Evolutionary conservation across 2,797 vertebrate species (phyloP).

Genomic region (Aplochiton taeniatus): DNA sequence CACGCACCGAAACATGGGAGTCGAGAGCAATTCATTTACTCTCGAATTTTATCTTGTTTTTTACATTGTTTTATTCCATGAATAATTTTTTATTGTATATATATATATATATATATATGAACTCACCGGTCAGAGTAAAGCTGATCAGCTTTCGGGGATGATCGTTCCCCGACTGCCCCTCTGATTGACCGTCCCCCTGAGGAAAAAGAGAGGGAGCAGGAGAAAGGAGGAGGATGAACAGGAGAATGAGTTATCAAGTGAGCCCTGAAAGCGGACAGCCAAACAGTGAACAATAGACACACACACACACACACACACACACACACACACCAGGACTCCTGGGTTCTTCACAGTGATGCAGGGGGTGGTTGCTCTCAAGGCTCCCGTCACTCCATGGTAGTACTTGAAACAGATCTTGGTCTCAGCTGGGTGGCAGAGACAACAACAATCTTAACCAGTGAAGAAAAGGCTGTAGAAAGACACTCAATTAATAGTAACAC

Average conservation of each 20-base stretch:
- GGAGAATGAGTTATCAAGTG: no score
- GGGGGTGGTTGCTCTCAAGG: conserved; percentile 92
- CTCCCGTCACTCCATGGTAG: conserved; percentile 95
- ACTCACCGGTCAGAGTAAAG: conserved; percentile 91
- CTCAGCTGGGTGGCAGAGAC: conserved; percentile 80
- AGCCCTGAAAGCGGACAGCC: no score
- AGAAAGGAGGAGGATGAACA: no score
- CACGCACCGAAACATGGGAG: conserved; percentile 7
- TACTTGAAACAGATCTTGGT: conserved; percentile 99
- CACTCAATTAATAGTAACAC: no score
- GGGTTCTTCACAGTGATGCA: conserved; percentile 98
- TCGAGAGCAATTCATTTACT: conserved; percentile 11
- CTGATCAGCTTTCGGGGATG: conserved; percentile 91
- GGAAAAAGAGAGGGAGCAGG: conserved; percentile 11
- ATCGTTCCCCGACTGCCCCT: conserved; percentile 83
- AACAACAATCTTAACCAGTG: conserved; percentile 13
- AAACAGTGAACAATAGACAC: conserved; percentile 9
- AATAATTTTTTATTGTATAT: neutral
- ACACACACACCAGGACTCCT: conserved; percentile 84
- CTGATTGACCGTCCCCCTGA: conserved; percentile 86
- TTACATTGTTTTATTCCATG: neutral
- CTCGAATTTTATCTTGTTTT: no score
- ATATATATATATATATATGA: no score
- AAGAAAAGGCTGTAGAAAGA: no score
- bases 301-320: conserved; percentile 8